Percentiles rank a stretch among this genome's conserved stretches.
phyloP scores from a whole-genome alignment of 2,797 vertebrate genomes.

The Karalla daura region DNA sequence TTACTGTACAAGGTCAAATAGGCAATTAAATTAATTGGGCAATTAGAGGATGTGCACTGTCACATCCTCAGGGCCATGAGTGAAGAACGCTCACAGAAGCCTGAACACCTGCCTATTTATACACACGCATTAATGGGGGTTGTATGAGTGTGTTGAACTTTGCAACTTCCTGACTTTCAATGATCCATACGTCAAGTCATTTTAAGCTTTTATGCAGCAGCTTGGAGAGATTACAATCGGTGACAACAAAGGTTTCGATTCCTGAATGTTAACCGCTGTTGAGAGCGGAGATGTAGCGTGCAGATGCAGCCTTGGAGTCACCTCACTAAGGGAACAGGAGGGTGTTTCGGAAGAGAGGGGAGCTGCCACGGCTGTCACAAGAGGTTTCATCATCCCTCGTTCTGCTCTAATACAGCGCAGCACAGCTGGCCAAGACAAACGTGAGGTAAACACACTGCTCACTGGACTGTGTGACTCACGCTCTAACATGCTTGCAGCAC shows the following conservation, averaged over 20 bases:
- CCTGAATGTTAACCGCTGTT: neutral
- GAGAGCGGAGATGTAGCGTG: neutral
- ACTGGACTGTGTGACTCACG: conserved; percentile 48
- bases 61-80: no score
- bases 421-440: conserved; percentile 49
- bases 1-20: no score
- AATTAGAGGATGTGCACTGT: no score
- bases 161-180: neutral
- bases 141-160: neutral
- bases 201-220: neutral
- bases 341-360: neutral
- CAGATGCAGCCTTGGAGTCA: neutral
- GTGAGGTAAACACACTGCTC: conserved; percentile 47
- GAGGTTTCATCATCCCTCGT: conserved; percentile 38
- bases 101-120: no score
- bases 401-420: conserved; percentile 17
- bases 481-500: conserved; percentile 25
- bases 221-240: neutral
- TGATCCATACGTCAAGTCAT: neutral
- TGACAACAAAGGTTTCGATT: neutral
- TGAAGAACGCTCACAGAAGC: no score
- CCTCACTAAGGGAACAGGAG: conserved; percentile 4
- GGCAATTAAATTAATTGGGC: no score
- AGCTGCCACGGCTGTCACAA: conserved; percentile 3
- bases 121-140: neutral